phyloP scores from a whole-genome alignment of 1,140 invertebrate species.

The Polypedilum pembai region DNA sequence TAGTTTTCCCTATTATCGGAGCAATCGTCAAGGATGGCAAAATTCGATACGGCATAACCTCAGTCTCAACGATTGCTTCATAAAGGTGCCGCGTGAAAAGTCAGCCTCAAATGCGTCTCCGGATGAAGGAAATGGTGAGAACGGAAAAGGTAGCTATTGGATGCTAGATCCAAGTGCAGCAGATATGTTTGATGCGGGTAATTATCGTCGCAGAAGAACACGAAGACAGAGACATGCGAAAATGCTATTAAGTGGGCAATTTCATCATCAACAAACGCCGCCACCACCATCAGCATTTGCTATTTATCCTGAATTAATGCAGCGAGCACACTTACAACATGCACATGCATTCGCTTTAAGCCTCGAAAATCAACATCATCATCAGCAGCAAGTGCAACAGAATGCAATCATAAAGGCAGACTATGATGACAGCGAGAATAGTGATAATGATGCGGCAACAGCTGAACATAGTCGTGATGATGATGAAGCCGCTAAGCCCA shows the following conservation, averaged over 20 bases:
- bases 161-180: slow-evolving; percentile 72
- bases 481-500: slow-evolving; percentile 18
- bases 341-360: not conserved
- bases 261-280: not conserved
- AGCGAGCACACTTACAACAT: slow-evolving; percentile 5
- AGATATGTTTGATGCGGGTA: slow-evolving; percentile 89
- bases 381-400: slow-evolving; percentile 4
- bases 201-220: slow-evolving; percentile 61
- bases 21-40: slow-evolving; percentile 77
- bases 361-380: not conserved
- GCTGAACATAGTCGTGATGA: slow-evolving; percentile 13
- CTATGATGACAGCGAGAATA: slow-evolving; percentile 24
- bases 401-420: not conserved
- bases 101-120: slow-evolving; percentile 51
- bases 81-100: slow-evolving; percentile 72
- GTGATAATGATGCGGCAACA: slow-evolving; percentile 21
- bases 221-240: slow-evolving; percentile 43
- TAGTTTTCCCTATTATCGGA: slow-evolving; percentile 67
- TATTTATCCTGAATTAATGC: slow-evolving; percentile 16
- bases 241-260: slow-evolving; percentile 33
- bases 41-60: slow-evolving; percentile 83
- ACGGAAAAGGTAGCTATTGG: slow-evolving; percentile 78
- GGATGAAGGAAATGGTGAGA: slow-evolving; percentile 46
- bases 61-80: slow-evolving; percentile 87
- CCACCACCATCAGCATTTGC: slow-evolving; percentile 8